Evolutionary conservation across 2,797 vertebrate species (phyloP).

Genomic region (Odontamblyopus lacepedii): DNA sequence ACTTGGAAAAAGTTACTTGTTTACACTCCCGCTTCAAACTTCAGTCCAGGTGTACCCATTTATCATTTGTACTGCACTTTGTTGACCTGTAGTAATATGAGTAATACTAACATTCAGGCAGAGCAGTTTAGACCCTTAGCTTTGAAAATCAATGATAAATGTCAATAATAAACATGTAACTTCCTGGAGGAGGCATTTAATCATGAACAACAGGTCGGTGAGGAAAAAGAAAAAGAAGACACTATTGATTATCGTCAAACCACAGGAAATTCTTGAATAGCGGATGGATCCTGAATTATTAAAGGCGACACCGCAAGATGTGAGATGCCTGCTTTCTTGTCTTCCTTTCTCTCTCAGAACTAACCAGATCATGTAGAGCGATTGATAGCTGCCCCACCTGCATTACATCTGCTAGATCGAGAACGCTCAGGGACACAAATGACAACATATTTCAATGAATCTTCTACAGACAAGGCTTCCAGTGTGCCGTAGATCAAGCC

Average conservation of each 20-base stretch:
- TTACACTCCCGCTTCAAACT: neutral
- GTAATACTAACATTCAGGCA: conserved; percentile 12
- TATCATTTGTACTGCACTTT: conserved; percentile 13
- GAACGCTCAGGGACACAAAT: conserved; percentile 35
- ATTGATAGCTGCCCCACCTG: conserved; percentile 41
- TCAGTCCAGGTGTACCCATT: conserved; percentile 4
- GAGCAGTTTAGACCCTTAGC: neutral
- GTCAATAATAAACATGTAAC: conserved; percentile 22
- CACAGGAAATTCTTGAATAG: conserved; percentile 57
- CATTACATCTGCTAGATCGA: conserved; percentile 23
- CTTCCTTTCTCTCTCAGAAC: conserved; percentile 34
- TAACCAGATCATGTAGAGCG: conserved; percentile 15
- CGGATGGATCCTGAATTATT: conserved; percentile 63
- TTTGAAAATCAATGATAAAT: conserved; percentile 16
- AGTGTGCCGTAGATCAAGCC: conserved; percentile 51
- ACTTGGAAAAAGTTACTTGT: neutral
- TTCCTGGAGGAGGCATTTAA: conserved; percentile 27
- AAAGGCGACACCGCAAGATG: conserved; percentile 25
- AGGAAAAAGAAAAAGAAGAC: conserved; percentile 17
- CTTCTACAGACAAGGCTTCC: conserved; percentile 56
- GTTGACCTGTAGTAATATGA: neutral
- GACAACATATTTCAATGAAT: conserved; percentile 41
- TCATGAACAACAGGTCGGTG: conserved; percentile 17
- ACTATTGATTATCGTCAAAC: conserved; percentile 60
- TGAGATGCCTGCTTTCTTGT: conserved; percentile 27